Evolutionary conservation across 1,140 invertebrate species (phyloP), one percentile per base, ranked within the genome.

Genomic region (Drosophila willistoni): DNA sequence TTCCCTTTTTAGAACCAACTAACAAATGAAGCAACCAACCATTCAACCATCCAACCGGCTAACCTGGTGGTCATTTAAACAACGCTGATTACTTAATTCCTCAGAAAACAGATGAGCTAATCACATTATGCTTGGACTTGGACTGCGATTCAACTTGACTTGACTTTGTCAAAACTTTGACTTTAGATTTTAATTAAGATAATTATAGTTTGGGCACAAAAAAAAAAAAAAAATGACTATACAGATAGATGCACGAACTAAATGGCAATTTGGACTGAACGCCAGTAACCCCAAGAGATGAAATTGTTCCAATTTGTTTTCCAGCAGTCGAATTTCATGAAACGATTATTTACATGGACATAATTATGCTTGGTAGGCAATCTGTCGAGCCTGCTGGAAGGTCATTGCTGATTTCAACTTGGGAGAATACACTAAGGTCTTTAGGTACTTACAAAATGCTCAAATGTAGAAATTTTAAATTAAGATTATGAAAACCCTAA

Each of bases 181-280:
- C 82, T 86, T 82, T 55, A 82, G 82, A 86, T 87, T 86, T 79
- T 77, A 87, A 87, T 87, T 86, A 82, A 86, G 82, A 86, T 86
- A 82, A 86, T 86, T 86, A 74, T 86, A 82, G 82, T 82, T 65
- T 54, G 56, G 36, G 64, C 12, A 13, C 54, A 36, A 1, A 36
- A 36, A 36, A 68, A 63, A 73, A 17, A 47, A 3, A 57, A 34
- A 36, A 51, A 22, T 51, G 13, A 51, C 14, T 13, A 9, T 29
- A 29, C 29, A 29, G n/a, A n/a, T 33, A 47, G 44, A 51, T 51
- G 44, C 44, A 51, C 44, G 10, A 51, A 12, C 9, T 3, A 51
- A 51, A 51, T 51, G 17, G 44, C 44, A 51, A 51, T 51, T 51
- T 17, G 19, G 17, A 51, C 44, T 51, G 17, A 7, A 51, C 17